A percentile compares a stretch with the other conserved stretches of the same genome.
Evolutionary conservation across 2,113 vertebrate genomes (phyloP).

Genomic region (Catharus minimus): DNA sequence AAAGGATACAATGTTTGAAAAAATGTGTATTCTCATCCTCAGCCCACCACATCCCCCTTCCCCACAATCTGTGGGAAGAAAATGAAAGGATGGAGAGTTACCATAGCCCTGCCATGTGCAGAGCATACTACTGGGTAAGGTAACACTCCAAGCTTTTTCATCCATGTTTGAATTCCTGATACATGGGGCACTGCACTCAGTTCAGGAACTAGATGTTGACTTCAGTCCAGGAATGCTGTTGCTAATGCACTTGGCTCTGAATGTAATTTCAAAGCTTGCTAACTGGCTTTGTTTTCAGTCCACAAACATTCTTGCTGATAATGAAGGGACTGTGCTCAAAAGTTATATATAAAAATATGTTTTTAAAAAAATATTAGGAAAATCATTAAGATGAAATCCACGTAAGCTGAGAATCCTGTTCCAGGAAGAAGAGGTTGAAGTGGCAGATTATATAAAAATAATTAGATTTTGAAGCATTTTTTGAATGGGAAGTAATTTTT

Average conservation of each 20-base stretch:
- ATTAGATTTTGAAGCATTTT: conserved; percentile 30
- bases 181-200: background rate
- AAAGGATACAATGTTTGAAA: background rate
- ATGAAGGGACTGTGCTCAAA: background rate
- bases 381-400: background rate
- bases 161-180: background rate
- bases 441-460: background rate
- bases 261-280: background rate
- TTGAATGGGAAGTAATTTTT: background rate
- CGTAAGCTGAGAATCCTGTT: background rate
- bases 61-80: background rate
- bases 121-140: background rate
- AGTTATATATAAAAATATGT: background rate
- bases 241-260: background rate
- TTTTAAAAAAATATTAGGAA: background rate
- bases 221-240: background rate
- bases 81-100: background rate
- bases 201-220: background rate
- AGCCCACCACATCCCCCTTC: rapidly evolving
- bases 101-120: rapidly evolving
- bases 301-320: background rate
- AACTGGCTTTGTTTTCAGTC: conserved; percentile 5
- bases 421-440: background rate
- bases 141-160: background rate
- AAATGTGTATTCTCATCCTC: background rate